Percentiles rank a stretch among this genome's conserved stretches.
Conservation (phyloP, 2,797 vertebrate species). For the Enoplosus armatus region DNA sequence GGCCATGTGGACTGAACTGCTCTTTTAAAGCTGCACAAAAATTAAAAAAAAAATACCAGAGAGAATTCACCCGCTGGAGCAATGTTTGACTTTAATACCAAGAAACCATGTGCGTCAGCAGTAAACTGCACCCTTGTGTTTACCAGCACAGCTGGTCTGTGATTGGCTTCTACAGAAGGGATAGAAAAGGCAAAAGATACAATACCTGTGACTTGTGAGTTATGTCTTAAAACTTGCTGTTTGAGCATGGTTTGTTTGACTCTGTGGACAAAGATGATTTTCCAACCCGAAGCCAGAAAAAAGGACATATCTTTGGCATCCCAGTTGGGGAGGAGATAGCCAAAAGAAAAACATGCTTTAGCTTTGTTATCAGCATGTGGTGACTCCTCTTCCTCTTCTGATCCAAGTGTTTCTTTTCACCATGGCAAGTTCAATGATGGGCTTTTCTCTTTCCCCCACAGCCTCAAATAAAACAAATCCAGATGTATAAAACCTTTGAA, state of each 20-base stretch:
- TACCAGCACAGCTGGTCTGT: not conserved
- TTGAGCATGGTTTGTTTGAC: not conserved
- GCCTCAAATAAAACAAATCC: not conserved
- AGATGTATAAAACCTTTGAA: not conserved
- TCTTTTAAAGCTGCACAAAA: not conserved
- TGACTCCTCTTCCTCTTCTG: not conserved
- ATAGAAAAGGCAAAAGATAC: not conserved
- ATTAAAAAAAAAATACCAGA: too few relatives aligned
- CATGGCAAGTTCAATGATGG: not conserved
- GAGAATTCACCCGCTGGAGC: not conserved
- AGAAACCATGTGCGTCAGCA: not conserved
- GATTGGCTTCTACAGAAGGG: not conserved
- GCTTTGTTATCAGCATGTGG: not conserved
- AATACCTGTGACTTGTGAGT: not conserved
- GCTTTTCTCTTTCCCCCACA: not conserved
- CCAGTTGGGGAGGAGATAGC: not conserved
- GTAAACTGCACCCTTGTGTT: not conserved
- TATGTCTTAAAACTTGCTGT: not conserved
- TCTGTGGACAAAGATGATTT: not conserved
- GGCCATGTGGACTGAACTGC: not conserved
- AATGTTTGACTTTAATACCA: conserved; percentile 3
- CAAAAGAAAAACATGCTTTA: not conserved
- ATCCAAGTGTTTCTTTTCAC: not conserved
- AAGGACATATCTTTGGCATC: not conserved
- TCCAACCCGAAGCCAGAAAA: not conserved